Conservation (phyloP, 2,113 vertebrate species). For the Antechinus stuartii region DNA sequence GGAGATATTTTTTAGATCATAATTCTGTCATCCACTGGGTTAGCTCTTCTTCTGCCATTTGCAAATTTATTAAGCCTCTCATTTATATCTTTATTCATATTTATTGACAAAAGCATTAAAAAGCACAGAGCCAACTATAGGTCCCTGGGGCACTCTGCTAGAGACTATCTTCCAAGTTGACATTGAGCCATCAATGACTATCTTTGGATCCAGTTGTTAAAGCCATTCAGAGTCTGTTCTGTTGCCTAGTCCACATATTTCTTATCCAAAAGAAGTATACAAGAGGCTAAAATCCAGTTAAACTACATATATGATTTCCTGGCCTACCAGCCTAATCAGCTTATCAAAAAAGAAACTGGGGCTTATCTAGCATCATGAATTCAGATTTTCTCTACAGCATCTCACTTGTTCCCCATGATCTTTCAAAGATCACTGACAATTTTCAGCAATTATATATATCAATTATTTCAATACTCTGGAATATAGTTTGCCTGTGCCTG, state of each 20-base stretch:
- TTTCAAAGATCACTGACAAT: background rate
- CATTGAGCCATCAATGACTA: background rate
- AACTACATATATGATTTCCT: background rate
- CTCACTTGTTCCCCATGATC: background rate
- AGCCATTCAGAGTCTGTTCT: background rate
- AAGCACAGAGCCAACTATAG: background rate
- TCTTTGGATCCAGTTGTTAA: background rate
- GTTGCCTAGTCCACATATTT: background rate
- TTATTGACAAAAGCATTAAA: background rate
- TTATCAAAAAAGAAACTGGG: background rate
- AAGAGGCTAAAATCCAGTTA: background rate
- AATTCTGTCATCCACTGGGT: background rate
- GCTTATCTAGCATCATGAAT: background rate
- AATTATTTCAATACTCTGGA: background rate
- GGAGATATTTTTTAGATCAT: background rate
- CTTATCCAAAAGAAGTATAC: background rate
- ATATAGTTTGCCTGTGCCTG: background rate
- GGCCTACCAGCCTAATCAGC: background rate
- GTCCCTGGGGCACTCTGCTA: background rate
- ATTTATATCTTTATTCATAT: background rate
- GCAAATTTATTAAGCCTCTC: background rate
- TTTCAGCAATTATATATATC: background rate
- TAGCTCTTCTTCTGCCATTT: background rate
- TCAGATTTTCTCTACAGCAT: background rate
- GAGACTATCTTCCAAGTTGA: background rate